A percentile compares a stretch with the other conserved stretches of the same genome.
Evolutionary conservation across 2,113 vertebrate species (phyloP).

Genomic region (Petrocephalus microphthalmus): DNA sequence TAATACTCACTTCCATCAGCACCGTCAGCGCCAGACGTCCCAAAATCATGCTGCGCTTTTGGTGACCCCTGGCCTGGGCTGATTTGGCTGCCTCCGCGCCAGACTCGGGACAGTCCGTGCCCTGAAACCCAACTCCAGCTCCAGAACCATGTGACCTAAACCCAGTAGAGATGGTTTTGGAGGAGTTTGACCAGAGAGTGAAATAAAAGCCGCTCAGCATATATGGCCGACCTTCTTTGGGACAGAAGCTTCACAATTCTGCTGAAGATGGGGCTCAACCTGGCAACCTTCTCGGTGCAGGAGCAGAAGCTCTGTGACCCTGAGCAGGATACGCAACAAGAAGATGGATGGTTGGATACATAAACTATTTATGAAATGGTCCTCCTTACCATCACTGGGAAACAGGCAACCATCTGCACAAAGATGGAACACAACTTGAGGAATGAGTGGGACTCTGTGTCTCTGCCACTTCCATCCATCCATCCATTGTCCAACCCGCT

Average conservation of each 20-base stretch:
- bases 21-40: not conserved
- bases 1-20: not conserved
- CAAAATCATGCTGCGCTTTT: not conserved
- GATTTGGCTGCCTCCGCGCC: slow-evolving; percentile 19
- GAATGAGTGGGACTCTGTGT: too few relatives aligned
- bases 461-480: too few relatives aligned
- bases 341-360: not conserved
- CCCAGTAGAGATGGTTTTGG: too few relatives aligned
- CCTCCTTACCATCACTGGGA: not conserved
- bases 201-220: too few relatives aligned
- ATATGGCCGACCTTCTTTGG: too few relatives aligned
- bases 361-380: not conserved
- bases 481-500: too few relatives aligned
- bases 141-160: too few relatives aligned
- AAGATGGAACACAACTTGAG: not conserved
- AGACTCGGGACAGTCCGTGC: not conserved
- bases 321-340: not conserved
- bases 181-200: too few relatives aligned
- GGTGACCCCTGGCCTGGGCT: not conserved
- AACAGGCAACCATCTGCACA: not conserved
- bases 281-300: not conserved
- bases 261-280: not conserved
- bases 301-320: not conserved
- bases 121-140: not conserved
- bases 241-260: not conserved